These are phyloP conservation scores for Lydus trimaculatus DNA, from an alignment of 2,888 invertebrate genomes.

Conservation along the genomic window DNA sequence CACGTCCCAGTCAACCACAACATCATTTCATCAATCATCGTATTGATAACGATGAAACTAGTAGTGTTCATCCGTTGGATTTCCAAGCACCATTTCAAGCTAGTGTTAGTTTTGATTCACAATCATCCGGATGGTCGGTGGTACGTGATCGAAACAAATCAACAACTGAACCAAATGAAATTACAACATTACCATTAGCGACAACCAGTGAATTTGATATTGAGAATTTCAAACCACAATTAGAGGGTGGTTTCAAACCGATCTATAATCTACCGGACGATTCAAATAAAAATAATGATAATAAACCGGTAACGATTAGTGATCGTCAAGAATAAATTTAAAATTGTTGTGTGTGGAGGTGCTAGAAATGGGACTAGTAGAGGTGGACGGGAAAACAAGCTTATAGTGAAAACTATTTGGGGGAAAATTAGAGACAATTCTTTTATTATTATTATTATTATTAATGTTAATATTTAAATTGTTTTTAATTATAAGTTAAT, in stretches of 20 bases:
- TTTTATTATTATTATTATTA: background rate
- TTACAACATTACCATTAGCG: constrained; percentile 52
- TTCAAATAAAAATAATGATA: constrained; percentile 34
- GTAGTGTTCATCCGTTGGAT: constrained; percentile 59
- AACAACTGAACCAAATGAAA: constrained; percentile 42
- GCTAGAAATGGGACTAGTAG: background rate
- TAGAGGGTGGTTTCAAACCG: constrained; percentile 74
- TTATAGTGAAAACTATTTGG: background rate
- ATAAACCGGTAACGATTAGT: constrained; percentile 34
- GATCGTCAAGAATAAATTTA: constrained; percentile 39
- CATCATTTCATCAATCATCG: constrained; percentile 33
- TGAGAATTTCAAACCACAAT: constrained; percentile 72
- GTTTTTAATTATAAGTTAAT: background rate
- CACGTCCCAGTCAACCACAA: constrained; percentile 35
- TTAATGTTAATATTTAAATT: background rate
- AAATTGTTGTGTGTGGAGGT: background rate
- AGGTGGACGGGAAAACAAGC: background rate
- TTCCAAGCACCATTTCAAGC: constrained; percentile 76
- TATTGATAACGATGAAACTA: background rate
- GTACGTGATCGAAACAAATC: constrained; percentile 56
- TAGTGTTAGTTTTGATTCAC: constrained; percentile 67
- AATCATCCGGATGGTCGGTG: constrained; percentile 71
- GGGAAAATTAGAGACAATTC: background rate
- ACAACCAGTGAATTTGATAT: constrained; percentile 67
- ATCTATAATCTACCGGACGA: constrained; percentile 64